These are phyloP conservation scores for Melitaea cinxia DNA, from an alignment of 1,140 invertebrate species.

Conservation along the genomic window DNA sequence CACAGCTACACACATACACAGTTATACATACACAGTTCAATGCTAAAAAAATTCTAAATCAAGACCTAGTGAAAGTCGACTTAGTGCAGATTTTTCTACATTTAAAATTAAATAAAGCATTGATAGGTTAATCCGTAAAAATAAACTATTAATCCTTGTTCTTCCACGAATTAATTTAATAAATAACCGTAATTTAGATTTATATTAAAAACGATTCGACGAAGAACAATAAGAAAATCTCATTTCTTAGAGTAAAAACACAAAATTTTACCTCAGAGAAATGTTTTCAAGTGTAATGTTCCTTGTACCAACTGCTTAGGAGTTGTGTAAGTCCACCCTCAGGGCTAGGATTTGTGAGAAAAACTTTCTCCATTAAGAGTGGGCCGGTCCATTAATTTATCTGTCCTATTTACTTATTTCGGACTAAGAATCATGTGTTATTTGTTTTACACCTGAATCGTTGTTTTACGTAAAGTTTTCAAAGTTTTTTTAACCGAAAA, in stretches of 20 bases:
- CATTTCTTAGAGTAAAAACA: background rate
- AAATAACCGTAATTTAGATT: no score
- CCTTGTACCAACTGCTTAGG: constrained; percentile 37
- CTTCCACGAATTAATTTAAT: no score
- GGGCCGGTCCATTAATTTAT: constrained; percentile 53
- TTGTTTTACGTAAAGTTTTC: background rate
- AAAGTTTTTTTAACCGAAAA: background rate
- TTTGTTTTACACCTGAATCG: constrained; percentile 5
- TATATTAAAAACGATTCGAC: background rate
- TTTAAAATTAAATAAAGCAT: no score
- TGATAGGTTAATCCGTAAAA: no score
- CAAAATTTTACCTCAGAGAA: background rate
- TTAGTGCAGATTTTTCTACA: no score
- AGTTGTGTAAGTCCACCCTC: constrained; percentile 44
- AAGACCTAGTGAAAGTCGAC: no score
- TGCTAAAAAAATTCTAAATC: no score
- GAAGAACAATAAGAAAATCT: background rate
- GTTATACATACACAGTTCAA: no score
- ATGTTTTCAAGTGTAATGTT: constrained; percentile 5
- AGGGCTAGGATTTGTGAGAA: constrained; percentile 58
- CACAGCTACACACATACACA: no score
- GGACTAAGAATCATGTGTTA: constrained; percentile 2
- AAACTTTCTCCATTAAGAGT: constrained; percentile 69
- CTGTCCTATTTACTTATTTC: constrained; percentile 30
- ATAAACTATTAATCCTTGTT: no score